Evolutionary conservation across 2,113 vertebrate genomes (phyloP).

Genomic region (Ceratotherium simum): DNA sequence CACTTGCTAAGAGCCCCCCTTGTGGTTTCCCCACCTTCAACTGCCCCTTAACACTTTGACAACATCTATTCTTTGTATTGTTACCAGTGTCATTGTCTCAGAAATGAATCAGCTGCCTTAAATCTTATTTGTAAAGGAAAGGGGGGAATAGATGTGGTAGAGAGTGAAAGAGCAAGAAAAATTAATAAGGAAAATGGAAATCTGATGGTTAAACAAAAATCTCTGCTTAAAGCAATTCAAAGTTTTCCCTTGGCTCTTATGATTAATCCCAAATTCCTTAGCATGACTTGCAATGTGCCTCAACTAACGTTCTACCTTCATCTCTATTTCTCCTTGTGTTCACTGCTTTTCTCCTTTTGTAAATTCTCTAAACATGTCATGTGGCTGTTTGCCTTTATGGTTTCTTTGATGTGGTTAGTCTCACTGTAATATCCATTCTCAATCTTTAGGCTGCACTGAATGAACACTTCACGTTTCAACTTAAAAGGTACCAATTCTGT

Average conservation of each 20-base stretch:
- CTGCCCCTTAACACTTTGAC: background rate
- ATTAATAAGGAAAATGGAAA: background rate
- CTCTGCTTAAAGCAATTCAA: background rate
- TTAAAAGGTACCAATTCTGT: background rate
- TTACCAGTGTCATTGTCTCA: background rate
- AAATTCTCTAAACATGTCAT: background rate
- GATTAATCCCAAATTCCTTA: background rate
- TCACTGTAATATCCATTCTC: background rate
- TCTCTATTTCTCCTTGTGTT: background rate
- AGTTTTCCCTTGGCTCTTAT: background rate
- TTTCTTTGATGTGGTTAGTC: background rate
- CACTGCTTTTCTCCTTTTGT: background rate
- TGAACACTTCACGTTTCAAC: background rate
- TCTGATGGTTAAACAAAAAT: too few relatives aligned
- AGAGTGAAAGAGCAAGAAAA: background rate
- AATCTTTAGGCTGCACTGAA: background rate
- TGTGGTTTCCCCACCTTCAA: background rate
- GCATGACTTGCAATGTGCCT: background rate
- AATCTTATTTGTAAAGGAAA: background rate
- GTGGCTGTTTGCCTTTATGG: background rate
- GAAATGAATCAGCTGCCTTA: background rate
- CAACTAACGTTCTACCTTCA: background rate
- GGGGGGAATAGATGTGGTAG: background rate
- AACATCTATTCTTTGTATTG: background rate
- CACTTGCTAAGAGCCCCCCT: background rate